Evolutionary conservation across 2,113 vertebrate genomes (phyloP), one percentile per base, ranked within the genome.

Genomic region (Drymodes brunneopygia): DNA sequence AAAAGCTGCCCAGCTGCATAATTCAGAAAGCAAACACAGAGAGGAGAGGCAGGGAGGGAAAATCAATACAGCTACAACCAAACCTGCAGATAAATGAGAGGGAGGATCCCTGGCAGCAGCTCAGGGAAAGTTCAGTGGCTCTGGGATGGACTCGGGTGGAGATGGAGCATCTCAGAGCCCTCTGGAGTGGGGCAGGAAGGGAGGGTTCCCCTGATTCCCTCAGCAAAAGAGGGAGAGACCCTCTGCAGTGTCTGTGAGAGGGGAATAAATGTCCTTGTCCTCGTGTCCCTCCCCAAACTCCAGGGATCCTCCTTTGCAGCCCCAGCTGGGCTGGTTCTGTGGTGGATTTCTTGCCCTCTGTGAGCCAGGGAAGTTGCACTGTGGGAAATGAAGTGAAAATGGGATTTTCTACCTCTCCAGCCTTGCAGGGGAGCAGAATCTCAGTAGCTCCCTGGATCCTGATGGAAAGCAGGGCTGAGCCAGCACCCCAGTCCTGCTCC

Each of bases 11-110:
- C 69, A 31, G 79, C 95, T 98, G 96, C 97, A 98, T 97, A 97
- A 98, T 97, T 98, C 96, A 97, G 66, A 96, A 77, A 97, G 97
- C 96, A 97, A 97, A 96, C 95, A 86, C 81, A 50, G 96, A 77
- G 86, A 86, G 86, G 70, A 95, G 81, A 97, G 92, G 80, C 58
- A 69, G 86, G 84, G 20, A 81, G 91, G 91, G 70, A 96, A 96
- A 97, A 98, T 97, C 97, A 81, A 98, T 97, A 97, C 12, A 40
- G 90, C 95, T 92, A 92, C 96, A 94, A 96, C 95, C 4, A 78
- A 95, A 96, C 94, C 96, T 96, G 97, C 96, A 97, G 92, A 97
- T 88, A 97, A 96, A 97, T 95, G 94, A 84, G 94, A 88, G 66
- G 94, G 94, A 93, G 50, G 90, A 87, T 86, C 95, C 91, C 86